Evolutionary conservation across 2,888 invertebrate genomes (phyloP), one percentile per base, ranked within the genome.

Genomic region (Himalopsyche kuldschensis): DNA sequence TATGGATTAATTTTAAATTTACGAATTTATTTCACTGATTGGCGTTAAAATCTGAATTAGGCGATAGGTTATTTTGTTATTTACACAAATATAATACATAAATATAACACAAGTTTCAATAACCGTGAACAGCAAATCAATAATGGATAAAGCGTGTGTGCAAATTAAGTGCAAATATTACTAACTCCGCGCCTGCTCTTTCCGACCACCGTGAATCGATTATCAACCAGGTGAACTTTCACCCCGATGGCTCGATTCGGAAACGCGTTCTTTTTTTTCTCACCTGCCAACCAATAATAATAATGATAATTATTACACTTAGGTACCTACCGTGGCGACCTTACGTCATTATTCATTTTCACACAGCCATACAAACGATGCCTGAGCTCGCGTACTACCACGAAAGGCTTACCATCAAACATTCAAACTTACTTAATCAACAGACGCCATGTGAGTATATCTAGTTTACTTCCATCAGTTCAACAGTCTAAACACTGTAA

Each of bases 221-320:
- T 69, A 69, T 27, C 69, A 69, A 15, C 69, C 24, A 10, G 27
- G 11, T 69, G 69, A 69, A 69, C 69, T 69, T 69, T 69, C 69
- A 69, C 24, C 69, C 69, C 69, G 27, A 27, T 30, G 69, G 30
- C 69, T 69, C 30, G 30, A 69, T 69, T 69, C 69, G 69, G 69
- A 69, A 27, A 69, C 69, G 69, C 30, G 69, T 69, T 24, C 10
- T 69, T 69, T 69, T 69, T 63, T 69, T 69, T 69, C 27, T 69
- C 69, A 69, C 69, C 69, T 69, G 69, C 69, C 69, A 69, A 69
- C 69, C 69, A 69, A 55, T 55, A 69, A 69, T 69, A 69, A 69
- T 69, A 27, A 69, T 69, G 27, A 69, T 69, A 69, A 69, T 69
- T 69, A 27, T 69, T 27, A 27, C 27, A 30, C 69, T 69, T 69